Base-by-base conservation (phyloP, 2,888 invertebrate species). In the Priocnemis perturbator region DNA sequence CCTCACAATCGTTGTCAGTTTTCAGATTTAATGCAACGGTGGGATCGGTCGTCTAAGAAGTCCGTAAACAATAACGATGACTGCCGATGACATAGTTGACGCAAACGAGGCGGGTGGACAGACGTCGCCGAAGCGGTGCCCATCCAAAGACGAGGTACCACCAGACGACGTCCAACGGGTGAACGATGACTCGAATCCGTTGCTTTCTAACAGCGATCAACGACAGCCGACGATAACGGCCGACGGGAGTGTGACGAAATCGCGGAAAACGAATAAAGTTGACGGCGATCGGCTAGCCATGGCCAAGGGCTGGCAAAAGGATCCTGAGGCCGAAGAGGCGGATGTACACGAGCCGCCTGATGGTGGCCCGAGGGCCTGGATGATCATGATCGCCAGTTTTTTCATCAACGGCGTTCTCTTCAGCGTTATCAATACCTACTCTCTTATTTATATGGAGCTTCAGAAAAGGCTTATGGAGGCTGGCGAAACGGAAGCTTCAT, bases 381-480 rank as follows among this genome's bases (percentile, higher is more conserved):
- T 94, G 70, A 94, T 97, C 17, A 92, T 97, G 92, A 82, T 96
- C 52, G 96, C 94, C 53, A 96, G 97, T 68, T 96, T 97, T 89
- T 90, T 96, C 68, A 95, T 95, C 83, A 97, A 98, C 89, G 97
- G 97, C 5, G 93, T 97, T 60, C 91, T 98, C 61, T 97, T 97
- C 89, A 96, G 97, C 57, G 93, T 96, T 55, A 96, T 98, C 84
- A 98, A 98, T 90, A 95, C 95, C 0, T 97, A 95, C 87, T 95
- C 97, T 78, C 93, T 96, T 30, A 91, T 97, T 75, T 95, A 95
- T 86, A 91, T 92, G 7, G 92, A 93, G 74, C 91, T 97, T 55
- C 91, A 92, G 81, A 91, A 92, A 60, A 92, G 92, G 81, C 90
- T 96, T 69, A 87, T 90, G 68, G 89, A 90, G n/a, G 91, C 92